Evolutionary conservation across 2,797 vertebrate species (phyloP).

Genomic region (Pseudochirops corinnae): DNA sequence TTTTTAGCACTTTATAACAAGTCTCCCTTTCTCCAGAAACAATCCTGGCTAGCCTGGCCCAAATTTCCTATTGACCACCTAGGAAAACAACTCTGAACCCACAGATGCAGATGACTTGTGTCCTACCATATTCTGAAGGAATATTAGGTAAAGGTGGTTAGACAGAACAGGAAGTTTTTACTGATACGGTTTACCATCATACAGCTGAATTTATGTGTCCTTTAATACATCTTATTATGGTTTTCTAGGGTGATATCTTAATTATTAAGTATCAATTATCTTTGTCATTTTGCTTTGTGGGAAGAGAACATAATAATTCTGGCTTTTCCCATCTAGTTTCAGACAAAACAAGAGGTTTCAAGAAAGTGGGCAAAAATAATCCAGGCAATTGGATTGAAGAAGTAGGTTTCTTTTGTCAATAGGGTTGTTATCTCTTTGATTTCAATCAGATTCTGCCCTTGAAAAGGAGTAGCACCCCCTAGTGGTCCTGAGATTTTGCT

Average conservation of each 20-base stretch:
- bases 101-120: not conserved
- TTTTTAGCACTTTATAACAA: not conserved
- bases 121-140: not conserved
- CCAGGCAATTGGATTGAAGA: not conserved
- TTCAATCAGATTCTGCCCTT: not conserved
- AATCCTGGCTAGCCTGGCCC: not conserved
- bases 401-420: not conserved
- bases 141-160: not conserved
- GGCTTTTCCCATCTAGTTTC: not conserved
- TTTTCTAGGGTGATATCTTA: not conserved
- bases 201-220: not conserved
- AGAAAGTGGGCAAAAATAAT: not conserved
- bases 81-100: not conserved
- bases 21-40: not conserved
- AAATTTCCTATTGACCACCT: not conserved
- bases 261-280: not conserved
- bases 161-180: not conserved
- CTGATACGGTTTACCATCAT: not conserved
- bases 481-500: not conserved
- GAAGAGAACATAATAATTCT: not conserved
- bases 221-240: not conserved
- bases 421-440: not conserved
- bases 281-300: not conserved
- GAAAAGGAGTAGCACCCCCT: not conserved
- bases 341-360: not conserved